Base-by-base conservation (phyloP, 2,888 invertebrate genomes). In the Coleophora deauratella region DNA sequence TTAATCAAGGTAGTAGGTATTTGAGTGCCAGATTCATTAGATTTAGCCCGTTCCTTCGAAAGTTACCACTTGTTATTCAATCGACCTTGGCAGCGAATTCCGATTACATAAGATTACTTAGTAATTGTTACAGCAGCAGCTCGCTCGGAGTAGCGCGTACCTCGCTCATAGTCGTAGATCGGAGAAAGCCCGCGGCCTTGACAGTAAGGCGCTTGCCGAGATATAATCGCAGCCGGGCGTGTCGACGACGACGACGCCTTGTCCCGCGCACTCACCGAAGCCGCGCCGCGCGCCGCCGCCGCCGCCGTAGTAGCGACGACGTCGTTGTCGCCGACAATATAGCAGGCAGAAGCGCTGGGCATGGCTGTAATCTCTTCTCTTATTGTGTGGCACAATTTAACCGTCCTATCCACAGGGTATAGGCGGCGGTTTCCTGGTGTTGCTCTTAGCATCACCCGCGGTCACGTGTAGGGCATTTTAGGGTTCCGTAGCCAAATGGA, bases 141-240 rank as follows among this genome's bases (percentile, higher is more conserved):
- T 10, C 64, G 55, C 57, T 57, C 60, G 57, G 59, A 56, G 62
- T 61, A 56, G 63, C 59, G 21, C 21, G 21, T 21, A 21, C 21
- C n/a, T n/a, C n/a, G 21, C 57, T 62, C 72, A 72, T 75, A 77
- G 77, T 64, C 52, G 62, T 62, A 59, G 65, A 65, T 60, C 56
- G 67, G 80, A 79, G 82, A 84, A 82, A 81, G 82, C 81, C 70
- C 60, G 59, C 51, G 81, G 77, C 82, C 82, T 84, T 84, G 82
- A 78, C 82, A 79, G 66, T 84, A 82, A 74, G 68, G 70, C 69
- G 66, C 51, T 48, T 48, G 66, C 58, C 82, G 82, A 74, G 68
- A 70, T 68, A 65, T 50, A 48, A 47, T 66, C 58, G 63, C 71
- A 70, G 59, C 58, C 67, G 66, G 55, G 58, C 68, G 65, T 57